Evolutionary conservation across 1,140 invertebrate species (phyloP).

Genomic region (Zelostemma sp.): DNA sequence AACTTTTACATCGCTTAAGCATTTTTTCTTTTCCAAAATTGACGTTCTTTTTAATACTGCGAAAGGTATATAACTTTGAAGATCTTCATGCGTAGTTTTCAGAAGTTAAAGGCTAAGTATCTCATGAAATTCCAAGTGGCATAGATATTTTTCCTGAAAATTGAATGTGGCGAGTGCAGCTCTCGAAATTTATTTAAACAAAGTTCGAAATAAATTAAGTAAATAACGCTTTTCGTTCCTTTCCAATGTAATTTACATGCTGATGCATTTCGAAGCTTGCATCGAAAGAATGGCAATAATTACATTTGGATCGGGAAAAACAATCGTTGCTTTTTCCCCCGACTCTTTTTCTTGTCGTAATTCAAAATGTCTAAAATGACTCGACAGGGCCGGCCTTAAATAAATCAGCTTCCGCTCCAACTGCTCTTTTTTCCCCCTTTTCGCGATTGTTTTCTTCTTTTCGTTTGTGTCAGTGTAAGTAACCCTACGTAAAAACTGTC

Average conservation of each 20-base stretch:
- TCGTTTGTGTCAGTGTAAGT: conserved; percentile 47
- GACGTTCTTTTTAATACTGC: neutral
- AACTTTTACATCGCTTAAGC: neutral
- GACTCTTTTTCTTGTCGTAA: conserved; percentile 17
- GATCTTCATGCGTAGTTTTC: neutral
- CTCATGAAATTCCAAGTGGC: neutral
- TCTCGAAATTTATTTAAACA: neutral
- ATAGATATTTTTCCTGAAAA: neutral
- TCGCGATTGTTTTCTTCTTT: conserved; percentile 48
- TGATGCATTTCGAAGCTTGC: no score
- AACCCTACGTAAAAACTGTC: conserved; percentile 45
- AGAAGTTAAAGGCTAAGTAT: neutral
- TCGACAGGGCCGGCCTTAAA: conserved; percentile 26
- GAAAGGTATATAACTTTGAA: neutral
- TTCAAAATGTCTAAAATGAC: conserved; percentile 34
- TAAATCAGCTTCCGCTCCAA: conserved; percentile 35
- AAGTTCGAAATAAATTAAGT: neutral
- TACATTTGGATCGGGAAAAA: neutral
- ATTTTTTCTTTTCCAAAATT: neutral
- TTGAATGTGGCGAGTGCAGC: neutral
- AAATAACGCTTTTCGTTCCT: neutral
- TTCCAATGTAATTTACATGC: no score
- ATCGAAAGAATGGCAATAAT: neutral
- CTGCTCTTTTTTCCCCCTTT: conserved; percentile 16
- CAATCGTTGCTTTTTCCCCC: neutral